Evolutionary conservation across 1,140 invertebrate genomes (phyloP).

Genomic region (Ceratoteleas bidentatus): DNA sequence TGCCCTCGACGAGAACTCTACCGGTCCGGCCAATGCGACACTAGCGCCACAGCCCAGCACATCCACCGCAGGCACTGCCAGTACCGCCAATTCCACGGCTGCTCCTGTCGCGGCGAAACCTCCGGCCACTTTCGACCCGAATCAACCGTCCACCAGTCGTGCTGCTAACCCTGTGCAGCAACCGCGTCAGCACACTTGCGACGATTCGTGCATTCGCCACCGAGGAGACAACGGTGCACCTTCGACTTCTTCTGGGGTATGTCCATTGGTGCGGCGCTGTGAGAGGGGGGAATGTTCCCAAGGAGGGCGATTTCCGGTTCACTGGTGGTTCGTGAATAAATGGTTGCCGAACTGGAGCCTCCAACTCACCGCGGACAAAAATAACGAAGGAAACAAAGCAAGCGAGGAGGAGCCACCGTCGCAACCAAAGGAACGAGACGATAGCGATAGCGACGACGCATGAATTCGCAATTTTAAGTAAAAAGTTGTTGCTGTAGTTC

Average conservation of each 20-base stretch:
- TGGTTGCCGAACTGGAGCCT: slow-evolving; percentile 74
- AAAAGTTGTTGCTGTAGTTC: no score
- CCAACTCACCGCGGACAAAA: slow-evolving; percentile 69
- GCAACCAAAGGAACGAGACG: no score
- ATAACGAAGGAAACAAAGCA: slow-evolving; percentile 65
- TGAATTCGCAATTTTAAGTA: no score
- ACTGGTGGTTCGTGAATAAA: slow-evolving; percentile 78
- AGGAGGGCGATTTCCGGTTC: slow-evolving; percentile 70
- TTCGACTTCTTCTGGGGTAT: slow-evolving; percentile 64
- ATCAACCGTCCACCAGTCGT: slow-evolving; percentile 66
- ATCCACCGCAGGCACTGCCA: no score
- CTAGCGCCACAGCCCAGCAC: slow-evolving; percentile 39
- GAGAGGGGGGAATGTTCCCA: slow-evolving; percentile 75
- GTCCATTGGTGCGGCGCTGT: slow-evolving; percentile 71
- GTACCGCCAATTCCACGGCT: no score
- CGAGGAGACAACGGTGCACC: slow-evolving; percentile 62
- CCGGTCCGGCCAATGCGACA: slow-evolving; percentile 17
- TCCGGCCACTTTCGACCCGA: slow-evolving; percentile 36
- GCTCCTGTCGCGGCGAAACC: slow-evolving; percentile 37
- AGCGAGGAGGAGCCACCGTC: no score
- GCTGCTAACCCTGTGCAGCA: slow-evolving; percentile 46
- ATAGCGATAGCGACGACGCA: no score
- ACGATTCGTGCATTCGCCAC: slow-evolving; percentile 77
- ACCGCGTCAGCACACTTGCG: slow-evolving; percentile 74
- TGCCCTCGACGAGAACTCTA: slow-evolving; percentile 34